phyloP scores from a whole-genome alignment of 2,888 invertebrate genomes.

The Synanthedon myopaeformis region DNA sequence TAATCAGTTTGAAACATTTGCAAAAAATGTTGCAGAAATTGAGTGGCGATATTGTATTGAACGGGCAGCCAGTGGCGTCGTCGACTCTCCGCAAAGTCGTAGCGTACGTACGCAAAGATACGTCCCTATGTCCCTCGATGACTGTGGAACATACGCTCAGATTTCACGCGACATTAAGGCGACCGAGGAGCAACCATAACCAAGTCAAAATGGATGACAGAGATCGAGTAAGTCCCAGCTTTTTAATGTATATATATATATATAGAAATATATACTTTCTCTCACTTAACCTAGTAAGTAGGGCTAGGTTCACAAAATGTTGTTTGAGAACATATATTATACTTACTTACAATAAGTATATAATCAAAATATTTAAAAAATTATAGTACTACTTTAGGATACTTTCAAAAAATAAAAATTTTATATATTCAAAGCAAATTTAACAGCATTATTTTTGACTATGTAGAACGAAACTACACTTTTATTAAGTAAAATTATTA shows the following conservation, averaged over 20 bases:
- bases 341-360: not conserved
- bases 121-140: slow-evolving; percentile 85
- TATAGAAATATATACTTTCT: too few species aligned
- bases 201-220: slow-evolving; percentile 79
- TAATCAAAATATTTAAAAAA: not conserved
- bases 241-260: not conserved
- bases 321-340: too few species aligned
- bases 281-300: not conserved
- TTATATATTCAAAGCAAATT: too few species aligned
- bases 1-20: too few species aligned
- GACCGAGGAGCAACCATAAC: slow-evolving; percentile 70
- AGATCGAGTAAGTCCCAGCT: slow-evolving; percentile 71
- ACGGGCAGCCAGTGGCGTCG: slow-evolving; percentile 84
- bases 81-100: slow-evolving; percentile 77
- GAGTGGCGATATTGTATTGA: slow-evolving; percentile 85
- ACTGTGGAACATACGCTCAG: slow-evolving; percentile 90
- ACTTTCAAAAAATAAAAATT: too few species aligned
- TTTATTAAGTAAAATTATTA: too few species aligned
- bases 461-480: too few species aligned
- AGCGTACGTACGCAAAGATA: slow-evolving; percentile 81
- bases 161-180: slow-evolving; percentile 83
- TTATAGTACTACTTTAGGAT: too few species aligned
- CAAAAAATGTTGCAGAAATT: slow-evolving; percentile 62
- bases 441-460: too few species aligned
- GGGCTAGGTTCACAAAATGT: too few species aligned